phyloP scores from a whole-genome alignment of 2,797 vertebrate genomes.

The Scleropages formosus region DNA sequence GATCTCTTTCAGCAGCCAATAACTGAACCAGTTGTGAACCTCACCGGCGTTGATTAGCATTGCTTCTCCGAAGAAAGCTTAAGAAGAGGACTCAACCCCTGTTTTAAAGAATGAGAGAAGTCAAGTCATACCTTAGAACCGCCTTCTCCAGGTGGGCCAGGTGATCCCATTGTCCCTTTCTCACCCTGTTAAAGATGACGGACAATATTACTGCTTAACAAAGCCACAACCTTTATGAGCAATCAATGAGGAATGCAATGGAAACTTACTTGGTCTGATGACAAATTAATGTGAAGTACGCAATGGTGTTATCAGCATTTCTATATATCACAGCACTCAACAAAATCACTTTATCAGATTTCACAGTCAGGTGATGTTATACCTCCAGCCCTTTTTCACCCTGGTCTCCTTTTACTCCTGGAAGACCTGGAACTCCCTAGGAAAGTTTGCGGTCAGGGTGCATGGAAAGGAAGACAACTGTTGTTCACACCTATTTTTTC shows the following conservation, averaged over 20 bases:
- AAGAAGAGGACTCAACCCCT: not conserved
- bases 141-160: conserved; percentile 61
- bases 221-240: not conserved
- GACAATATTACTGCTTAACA: not conserved
- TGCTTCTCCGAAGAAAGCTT: no score
- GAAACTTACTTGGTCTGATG: not conserved
- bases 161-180: conserved; percentile 67
- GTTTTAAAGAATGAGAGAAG: not conserved
- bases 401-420: conserved; percentile 65
- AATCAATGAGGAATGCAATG: not conserved
- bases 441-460: not conserved
- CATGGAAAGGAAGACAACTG: no score
- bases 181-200: conserved; percentile 67
- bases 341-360: no score
- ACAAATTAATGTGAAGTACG: not conserved
- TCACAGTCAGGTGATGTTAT: not conserved
- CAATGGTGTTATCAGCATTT: no score
- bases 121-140: conserved; percentile 62
- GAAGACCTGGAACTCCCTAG: conserved; percentile 74
- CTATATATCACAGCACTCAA: no score
- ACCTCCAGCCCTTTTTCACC: conserved; percentile 77
- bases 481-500: no score
- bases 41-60: not conserved
- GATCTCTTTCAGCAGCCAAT: no score
- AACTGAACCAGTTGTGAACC: no score